Percentiles rank a stretch among this genome's conserved stretches.
These are phyloP conservation scores for Pristionchus fissidentatus DNA, from an alignment of 2,888 invertebrate species.

Conservation along the genomic window DNA sequence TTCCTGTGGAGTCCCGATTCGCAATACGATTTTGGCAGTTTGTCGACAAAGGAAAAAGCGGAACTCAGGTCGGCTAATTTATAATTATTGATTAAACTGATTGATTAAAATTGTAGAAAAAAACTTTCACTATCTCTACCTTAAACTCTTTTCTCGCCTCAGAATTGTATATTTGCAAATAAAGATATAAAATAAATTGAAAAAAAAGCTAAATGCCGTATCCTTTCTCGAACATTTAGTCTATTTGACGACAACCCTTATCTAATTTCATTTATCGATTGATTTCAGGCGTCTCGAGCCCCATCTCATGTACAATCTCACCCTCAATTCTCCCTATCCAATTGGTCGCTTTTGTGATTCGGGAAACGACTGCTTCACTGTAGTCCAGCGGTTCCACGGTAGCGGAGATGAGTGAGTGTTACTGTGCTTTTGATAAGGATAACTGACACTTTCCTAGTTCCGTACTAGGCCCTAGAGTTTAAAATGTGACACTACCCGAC, in stretches of 20 bases:
- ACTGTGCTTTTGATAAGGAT: too few relatives aligned
- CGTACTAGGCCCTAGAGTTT: too few relatives aligned
- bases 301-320: not conserved
- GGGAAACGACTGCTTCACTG: slow-evolving; percentile 10
- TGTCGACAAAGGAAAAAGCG: not conserved
- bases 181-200: too few relatives aligned
- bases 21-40: not conserved
- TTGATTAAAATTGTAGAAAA: not conserved
- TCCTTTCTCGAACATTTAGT: too few relatives aligned
- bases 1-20: not conserved
- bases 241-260: too few relatives aligned
- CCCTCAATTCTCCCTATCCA: not conserved
- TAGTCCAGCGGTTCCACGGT: slow-evolving; percentile 22
- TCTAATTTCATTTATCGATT: not conserved
- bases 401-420: not conserved
- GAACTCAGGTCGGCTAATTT: not conserved
- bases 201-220: too few relatives aligned
- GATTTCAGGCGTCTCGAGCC: slow-evolving; percentile 25
- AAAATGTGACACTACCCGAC: too few relatives aligned
- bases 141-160: too few relatives aligned
- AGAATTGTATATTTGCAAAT: too few relatives aligned
- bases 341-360: slow-evolving; percentile 32
- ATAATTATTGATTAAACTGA: not conserved
- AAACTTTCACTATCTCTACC: too few relatives aligned
- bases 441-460: too few relatives aligned